Evolutionary conservation across 2,888 invertebrate species (phyloP), one percentile per base, ranked within the genome.

Genomic region (Andrena bicolor): DNA sequence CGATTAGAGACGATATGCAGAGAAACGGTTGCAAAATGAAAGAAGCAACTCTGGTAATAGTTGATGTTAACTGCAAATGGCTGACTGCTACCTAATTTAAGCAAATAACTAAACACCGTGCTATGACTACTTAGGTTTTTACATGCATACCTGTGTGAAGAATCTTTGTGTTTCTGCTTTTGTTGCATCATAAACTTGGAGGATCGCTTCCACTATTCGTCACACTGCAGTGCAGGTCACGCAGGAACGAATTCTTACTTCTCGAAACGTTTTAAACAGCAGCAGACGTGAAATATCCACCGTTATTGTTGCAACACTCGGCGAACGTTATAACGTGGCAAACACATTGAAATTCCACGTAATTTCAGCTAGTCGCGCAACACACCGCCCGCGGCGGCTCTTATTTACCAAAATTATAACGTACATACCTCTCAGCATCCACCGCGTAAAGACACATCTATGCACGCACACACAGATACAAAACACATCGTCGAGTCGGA

Each of bases 341-440:
- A 32, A 48, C 53, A 48, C 61, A 35, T n/a, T 8, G 10, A n/a
- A 41, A 41, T 64, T 71, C 23, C 63, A 16, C 10, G 64, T 28
- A 65, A 53, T 35, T 35, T 32, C 28, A n/a, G 28, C 13, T 16
- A 63, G n/a, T 4, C 28, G 20, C 13, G 48, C 26, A 32, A 23
- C 30, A 35, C 30, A 30, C 28, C 35, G 28, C 73, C 58, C 35
- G 8, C 13, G 61, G 71, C 61, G n/a, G 53, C 75, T 77, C 77
- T 84, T 80, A 76, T 86, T 82, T 76, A 68, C 58, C 69, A 35
- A 79, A 87, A 87, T 87, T 87, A 82, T 73, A 77, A 70, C 71
- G 73, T 32, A 70, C 71, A 71, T 32, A 26, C 71, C 63, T 64
- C 51, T 64, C 63, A 53, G 16, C 71, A 74, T 85, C 76, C 80